Evolutionary conservation across 1,140 invertebrate species (phyloP), one percentile per base, ranked within the genome.

Genomic region (Zaprionus inermis): DNA sequence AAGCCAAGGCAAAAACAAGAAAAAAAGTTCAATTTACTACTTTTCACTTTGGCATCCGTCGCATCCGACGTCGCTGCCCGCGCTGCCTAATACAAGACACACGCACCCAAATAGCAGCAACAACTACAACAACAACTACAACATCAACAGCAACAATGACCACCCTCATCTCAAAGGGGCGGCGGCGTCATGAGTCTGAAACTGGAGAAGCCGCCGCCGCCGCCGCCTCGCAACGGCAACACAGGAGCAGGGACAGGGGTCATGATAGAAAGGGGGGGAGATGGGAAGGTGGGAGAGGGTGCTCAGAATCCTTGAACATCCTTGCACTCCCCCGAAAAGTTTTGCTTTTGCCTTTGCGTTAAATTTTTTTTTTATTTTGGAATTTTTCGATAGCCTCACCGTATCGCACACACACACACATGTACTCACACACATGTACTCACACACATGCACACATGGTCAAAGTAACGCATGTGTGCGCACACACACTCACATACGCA

Each of bases 321-420:
- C 65, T 70, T 61, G 52, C 52, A 36, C 57, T 49, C 49, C 58
- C 59, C 68, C 57, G 55, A 56, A 78, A 85, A 86, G 76, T 82
- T 86, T 88, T 78, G 79, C 82, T 86, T 83, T 88, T 89, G 74
- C 70, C 63, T 77, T 77, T 73, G 84, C 80, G 84, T 88, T 88
- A 88, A 88, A 88, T 88, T 88, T 88, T 89, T 88, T 84, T 88
- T 88, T 88, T 88, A 88, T 88, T 88, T 88, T 88, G 84, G 84
- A 88, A 89, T 88, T 89, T 89, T 89, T 88, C 84, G 80, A 89
- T 88, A 77, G 70, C 68, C 70, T 64, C 49, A 69, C 66, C 60
- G 67, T 74, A 76, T 79, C 63, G 75, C 74, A 73, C 71, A 76
- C 81, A 78, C 30, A 56, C 51, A 65, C 24, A 51, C 51, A n/a